Evolutionary conservation across 2,888 invertebrate genomes (phyloP), one percentile per base, ranked within the genome.

Genomic region (Ichneumon xanthorius): DNA sequence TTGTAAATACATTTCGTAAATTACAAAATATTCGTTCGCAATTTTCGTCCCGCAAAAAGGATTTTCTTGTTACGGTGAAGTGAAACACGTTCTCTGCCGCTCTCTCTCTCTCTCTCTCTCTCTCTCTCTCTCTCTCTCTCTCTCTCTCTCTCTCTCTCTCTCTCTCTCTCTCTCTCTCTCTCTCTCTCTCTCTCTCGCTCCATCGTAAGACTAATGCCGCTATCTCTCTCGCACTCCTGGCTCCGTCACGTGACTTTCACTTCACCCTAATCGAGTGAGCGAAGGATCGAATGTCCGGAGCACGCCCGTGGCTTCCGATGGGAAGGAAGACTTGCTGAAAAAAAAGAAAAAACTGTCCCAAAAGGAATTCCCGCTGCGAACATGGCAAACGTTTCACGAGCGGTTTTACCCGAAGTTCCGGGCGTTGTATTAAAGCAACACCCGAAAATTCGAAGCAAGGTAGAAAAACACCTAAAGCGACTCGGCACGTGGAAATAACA

Each of bases 1-100:
- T 71, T 80, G 76, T 58, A 58, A 67, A 80, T 80, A 78, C 16
- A 53, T 67, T 55, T 77, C 22, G 40, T 72, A 37, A 72, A 19
- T 53, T 14, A 14, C 16, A 37, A n/a, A 19, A 37, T 30, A 16
- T 22, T 67, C 33, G 0, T n/a, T 67, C 14, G 45, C 45, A 48
- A 22, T 40, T 72, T 55, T 7, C 4, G 26, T n/a, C 2, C n/a
- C 2, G 26, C 40, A 58, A 61, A 73, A n/a, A 48, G 61, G 61
- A 45, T 63, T 33, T 48, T 63, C 55, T n/a, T 63, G 75, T 6
- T 40, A 11, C 11, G 11, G 40, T 11, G 11, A 40, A 40, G 5
- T 11, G 40, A 11, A 40, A 40, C 11, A 11, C 7, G 9, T 40
- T 40, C 40, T 40, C 11, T 9, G 9, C 9, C 40, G 40, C 40